A percentile compares a stretch with the other conserved stretches of the same genome.
Evolutionary conservation across 2,888 invertebrate genomes (phyloP).

Genomic region (Caenorhabditis zanzibari): DNA sequence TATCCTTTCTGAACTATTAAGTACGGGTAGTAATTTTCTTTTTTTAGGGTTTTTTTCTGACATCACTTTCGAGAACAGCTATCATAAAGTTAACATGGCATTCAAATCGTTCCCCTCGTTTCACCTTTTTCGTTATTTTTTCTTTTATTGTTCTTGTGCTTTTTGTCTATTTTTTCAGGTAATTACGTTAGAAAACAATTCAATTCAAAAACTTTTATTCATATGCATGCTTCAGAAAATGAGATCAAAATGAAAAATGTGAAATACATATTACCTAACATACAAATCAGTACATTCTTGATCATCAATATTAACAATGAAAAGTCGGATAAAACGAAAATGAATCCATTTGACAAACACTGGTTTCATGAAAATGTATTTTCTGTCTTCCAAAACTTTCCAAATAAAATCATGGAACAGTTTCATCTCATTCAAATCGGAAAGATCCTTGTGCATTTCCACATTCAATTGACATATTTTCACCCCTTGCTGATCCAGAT

Average conservation of each 20-base stretch:
- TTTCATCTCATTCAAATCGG: conserved; percentile 18
- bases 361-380: conserved; percentile 44
- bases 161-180: too few relatives aligned
- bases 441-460: conserved; percentile 45
- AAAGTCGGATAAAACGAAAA: conserved; percentile 42
- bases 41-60: too few relatives aligned
- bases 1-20: too few relatives aligned
- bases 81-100: too few relatives aligned
- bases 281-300: conserved; percentile 48
- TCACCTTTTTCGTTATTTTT: too few relatives aligned
- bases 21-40: too few relatives aligned
- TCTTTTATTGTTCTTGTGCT: too few relatives aligned
- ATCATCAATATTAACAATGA: conserved; percentile 45
- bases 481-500: conserved; percentile 25
- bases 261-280: not conserved
- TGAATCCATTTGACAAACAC: conserved; percentile 19
- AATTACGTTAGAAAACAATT: too few relatives aligned
- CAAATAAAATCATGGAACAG: conserved; percentile 43
- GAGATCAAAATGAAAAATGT: not conserved
- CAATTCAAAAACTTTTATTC: too few relatives aligned
- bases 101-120: too few relatives aligned
- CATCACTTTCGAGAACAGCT: too few relatives aligned
- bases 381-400: conserved; percentile 39
- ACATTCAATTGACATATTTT: conserved; percentile 53
- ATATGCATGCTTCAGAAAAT: not conserved